Evolutionary conservation across 2,888 invertebrate genomes (phyloP), one percentile per base, ranked within the genome.

Genomic region (Suillia variegata): DNA sequence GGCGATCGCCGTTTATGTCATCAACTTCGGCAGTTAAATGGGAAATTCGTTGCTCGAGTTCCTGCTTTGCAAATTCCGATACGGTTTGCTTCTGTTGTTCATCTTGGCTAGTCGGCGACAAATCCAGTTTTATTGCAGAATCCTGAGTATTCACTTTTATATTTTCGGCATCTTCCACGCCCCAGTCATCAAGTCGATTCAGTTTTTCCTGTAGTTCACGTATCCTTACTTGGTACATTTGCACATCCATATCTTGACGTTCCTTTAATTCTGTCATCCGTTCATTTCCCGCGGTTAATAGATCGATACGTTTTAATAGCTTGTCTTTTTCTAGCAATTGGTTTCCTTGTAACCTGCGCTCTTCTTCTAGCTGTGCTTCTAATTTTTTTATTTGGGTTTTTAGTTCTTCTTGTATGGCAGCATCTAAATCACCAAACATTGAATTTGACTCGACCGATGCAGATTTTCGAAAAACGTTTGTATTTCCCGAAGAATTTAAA

Each of bases 371-470:
- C 67, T 85, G 86, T 61, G 87, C 87, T 71, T 93, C 92, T 53
- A 92, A 80, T 49, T 84, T 82, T 59, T 83, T 81, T 22, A 92
- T 83, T 76, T 92, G 91, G 13, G 82, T 82, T 67, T 88, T 87
- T n/a, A 94, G 78, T 80, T 94, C 93, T 68, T 92, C 92, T 76
- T 92, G 90, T 61, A 94, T 90, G 6, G 93, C 88, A 58, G 87
- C 85, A 71, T 93, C 91, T 50, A 94, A 83, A 73, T 90, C 88
- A 48, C 86, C 85, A 60, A 67, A 67, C 50, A 61, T 61, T 85
- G 65, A 54, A 12, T 66, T 62, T 8, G 70, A 66, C 50, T 70
- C 66, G 12, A 71, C 58, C n/a, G 69, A 68, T 10, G 59, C 55
- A 0, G 70, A 62, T 56, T 59, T 33, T 84, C 65, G 54, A 64